Evolutionary conservation across 2,797 vertebrate species (phyloP).

Genomic region (Enteromius argenteus): DNA sequence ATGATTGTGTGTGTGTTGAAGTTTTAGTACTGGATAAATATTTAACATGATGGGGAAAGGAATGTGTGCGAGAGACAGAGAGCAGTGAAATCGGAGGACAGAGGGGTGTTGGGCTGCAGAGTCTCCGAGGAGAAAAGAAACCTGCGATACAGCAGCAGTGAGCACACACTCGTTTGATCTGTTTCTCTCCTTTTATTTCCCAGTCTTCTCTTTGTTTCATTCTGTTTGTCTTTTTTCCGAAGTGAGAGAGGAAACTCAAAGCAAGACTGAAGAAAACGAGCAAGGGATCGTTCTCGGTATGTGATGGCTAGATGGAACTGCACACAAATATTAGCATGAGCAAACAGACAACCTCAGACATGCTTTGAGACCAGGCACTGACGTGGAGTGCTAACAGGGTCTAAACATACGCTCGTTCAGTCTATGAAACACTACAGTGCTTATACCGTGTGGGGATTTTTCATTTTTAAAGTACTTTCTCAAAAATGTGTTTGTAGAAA

Average conservation of each 20-base stretch:
- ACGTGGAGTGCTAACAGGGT: neutral
- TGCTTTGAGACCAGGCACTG: slow-evolving; percentile 8
- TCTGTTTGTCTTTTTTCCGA: slow-evolving; percentile 36
- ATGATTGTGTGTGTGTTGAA: neutral
- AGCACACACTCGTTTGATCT: slow-evolving; percentile 39
- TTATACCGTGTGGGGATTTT: neutral
- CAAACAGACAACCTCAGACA: slow-evolving; percentile 1
- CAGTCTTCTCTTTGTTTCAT: slow-evolving; percentile 45
- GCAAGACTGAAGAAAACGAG: slow-evolving; percentile 12
- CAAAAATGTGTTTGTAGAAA: slow-evolving; percentile 5
- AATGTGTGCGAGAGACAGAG: neutral
- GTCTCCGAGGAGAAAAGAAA: slow-evolving; percentile 40
- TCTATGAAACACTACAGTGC: slow-evolving; percentile 1
- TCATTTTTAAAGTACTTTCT: neutral
- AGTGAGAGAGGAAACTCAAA: slow-evolving; percentile 41
- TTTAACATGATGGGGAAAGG: slow-evolving; percentile 27
- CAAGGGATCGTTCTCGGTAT: neutral
- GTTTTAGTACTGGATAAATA: slow-evolving; percentile 23
- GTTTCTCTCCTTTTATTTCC: slow-evolving; percentile 48
- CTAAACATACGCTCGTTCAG: neutral
- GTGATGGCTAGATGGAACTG: neutral
- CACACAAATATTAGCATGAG: slow-evolving; percentile 29
- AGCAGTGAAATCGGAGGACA: slow-evolving; percentile 14
- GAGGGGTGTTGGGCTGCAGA: slow-evolving; percentile 21
- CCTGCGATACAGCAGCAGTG: slow-evolving; percentile 42